Percentiles rank a stretch among this genome's conserved stretches.
These are phyloP conservation scores for Saturnia pavonia DNA, from an alignment of 2,888 invertebrate species.

Conservation along the genomic window DNA sequence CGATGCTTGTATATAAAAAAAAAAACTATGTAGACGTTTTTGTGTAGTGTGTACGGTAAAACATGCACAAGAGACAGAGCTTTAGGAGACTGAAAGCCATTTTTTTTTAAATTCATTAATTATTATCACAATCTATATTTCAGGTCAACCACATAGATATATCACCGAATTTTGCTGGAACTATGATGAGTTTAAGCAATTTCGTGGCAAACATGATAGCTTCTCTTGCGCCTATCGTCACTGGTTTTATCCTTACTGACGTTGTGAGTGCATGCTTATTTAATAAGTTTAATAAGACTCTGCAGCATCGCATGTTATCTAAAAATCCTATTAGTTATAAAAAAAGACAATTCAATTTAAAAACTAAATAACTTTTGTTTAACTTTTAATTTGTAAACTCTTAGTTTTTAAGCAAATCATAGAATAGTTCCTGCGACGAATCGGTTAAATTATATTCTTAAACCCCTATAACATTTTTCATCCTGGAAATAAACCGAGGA, in stretches of 20 bases:
- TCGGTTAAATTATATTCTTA: background rate
- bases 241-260: slow-evolving; percentile 85
- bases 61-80: too few relatives aligned
- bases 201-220: slow-evolving; percentile 87
- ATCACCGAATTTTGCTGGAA: slow-evolving; percentile 90
- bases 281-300: background rate
- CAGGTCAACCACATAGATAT: slow-evolving; percentile 91
- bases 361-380: too few relatives aligned
- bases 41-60: too few relatives aligned
- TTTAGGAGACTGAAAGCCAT: too few relatives aligned
- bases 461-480: background rate
- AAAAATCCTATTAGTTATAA: background rate
- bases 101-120: too few relatives aligned
- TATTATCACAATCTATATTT: background rate
- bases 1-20: too few relatives aligned
- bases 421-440: background rate
- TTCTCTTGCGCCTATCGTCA: slow-evolving; percentile 87
- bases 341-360: background rate
- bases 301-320: background rate
- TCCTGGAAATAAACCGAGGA: background rate
- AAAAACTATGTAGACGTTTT: too few relatives aligned
- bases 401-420: too few relatives aligned
- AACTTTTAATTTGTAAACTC: too few relatives aligned
- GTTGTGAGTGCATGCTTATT: slow-evolving; percentile 77
- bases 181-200: slow-evolving; percentile 91